Evolutionary conservation across 2,888 invertebrate genomes (phyloP), one percentile per base, ranked within the genome.

Genomic region (Tachina fera): DNA sequence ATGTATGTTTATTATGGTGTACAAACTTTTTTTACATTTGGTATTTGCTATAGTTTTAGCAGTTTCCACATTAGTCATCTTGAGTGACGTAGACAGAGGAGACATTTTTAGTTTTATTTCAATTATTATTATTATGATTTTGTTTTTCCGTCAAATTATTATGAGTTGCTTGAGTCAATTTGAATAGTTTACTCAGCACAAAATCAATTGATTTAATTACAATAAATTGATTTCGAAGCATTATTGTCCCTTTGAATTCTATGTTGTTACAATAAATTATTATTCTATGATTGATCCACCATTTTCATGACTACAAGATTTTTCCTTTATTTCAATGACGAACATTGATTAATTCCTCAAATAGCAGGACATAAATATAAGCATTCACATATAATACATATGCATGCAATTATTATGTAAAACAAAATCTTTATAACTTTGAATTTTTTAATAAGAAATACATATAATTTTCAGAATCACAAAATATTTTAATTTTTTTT

Each of bases 21-120:
- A 75, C 16, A 22, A 14, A 47, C 8, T 43, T 13, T 65, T 16
- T 16, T 31, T 19, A 43, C 3, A 67, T 43, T 53, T 45, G 31
- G 11, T 53, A n/a, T n/a, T 11, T 51, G 22, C 14, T 6, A 22
- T 43, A 72, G 11, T 47, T 51, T 63, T 43, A 63, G 31, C 11
- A 41, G 8, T 5, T 16, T n/a, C 31, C 31, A 39, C 47, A 53
- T 63, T 63, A 75, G 61, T 63, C 51, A 75, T 65, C 43, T 43
- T 22, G 11, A 75, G 13, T 63, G 63, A 41, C 53, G 51, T 31
- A 63, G 53, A 53, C 43, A 63, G 49, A 63, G n/a, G 22, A 22
- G 9, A 9, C 22, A 53, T 19, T 53, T 49, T 72, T 74, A 41
- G 9, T 47, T 9, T 31, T 31, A 47, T 31, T 70, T 71, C 11